These are phyloP conservation scores for Junco hyemalis DNA, from an alignment of 2,113 vertebrate species.

Conservation along the genomic window DNA sequence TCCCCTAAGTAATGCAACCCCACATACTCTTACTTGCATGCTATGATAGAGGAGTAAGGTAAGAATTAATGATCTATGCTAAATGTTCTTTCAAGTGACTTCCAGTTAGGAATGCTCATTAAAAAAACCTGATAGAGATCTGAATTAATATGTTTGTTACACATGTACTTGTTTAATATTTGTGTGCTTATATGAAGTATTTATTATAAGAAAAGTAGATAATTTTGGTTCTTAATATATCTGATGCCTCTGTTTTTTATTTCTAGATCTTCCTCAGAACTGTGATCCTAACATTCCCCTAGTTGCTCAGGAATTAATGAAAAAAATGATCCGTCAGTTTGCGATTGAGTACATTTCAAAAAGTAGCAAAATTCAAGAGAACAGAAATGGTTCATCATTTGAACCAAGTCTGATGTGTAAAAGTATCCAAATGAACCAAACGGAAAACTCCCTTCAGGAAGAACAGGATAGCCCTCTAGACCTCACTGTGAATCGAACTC, in stretches of 20 bases:
- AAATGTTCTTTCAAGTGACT: not conserved
- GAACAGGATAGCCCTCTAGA: conserved; percentile 93
- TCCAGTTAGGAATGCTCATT: not conserved
- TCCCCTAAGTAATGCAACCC: not conserved
- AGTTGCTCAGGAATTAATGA: conserved; percentile 99
- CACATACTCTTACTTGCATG: not conserved
- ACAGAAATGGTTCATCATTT: conserved; percentile 82
- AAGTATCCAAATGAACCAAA: conserved; percentile 81
- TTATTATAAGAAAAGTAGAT: not conserved
- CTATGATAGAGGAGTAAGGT: not conserved
- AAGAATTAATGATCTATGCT: not conserved
- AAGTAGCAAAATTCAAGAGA: conserved; percentile 89
- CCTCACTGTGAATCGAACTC: conserved; percentile 91
- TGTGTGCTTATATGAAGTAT: not conserved
- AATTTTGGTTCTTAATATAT: not conserved
- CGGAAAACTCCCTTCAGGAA: conserved; percentile 80
- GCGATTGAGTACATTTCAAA: conserved; percentile 97
- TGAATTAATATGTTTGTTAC: not conserved
- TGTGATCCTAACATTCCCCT: conserved; percentile 96
- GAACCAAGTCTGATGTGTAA: conserved; percentile 80
- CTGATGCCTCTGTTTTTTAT: conserved; percentile 48
- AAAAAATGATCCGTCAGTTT: conserved; percentile 98
- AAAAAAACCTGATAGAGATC: not conserved
- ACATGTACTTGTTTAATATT: not conserved
- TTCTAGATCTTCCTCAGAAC: conserved; percentile 90